Evolutionary conservation across 2,797 vertebrate species (phyloP).

Genomic region (Bucorvus abyssinicus): DNA sequence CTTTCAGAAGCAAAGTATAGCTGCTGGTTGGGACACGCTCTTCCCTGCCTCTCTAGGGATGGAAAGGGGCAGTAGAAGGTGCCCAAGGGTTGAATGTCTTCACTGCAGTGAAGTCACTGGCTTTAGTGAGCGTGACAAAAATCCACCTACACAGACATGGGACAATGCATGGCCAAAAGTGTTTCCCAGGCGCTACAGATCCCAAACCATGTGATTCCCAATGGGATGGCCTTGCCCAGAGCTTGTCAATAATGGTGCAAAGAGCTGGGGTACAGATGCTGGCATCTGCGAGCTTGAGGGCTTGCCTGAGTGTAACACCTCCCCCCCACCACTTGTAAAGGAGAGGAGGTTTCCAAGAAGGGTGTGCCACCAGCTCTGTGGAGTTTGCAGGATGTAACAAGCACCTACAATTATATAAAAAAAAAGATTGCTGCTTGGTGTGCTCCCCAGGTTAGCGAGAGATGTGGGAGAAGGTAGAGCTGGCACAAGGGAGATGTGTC

Average conservation of each 20-base stretch:
- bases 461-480: background rate
- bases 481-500: background rate
- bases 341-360: background rate
- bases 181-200: background rate
- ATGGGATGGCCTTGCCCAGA: background rate
- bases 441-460: background rate
- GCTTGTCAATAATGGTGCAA: background rate
- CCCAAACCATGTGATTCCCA: background rate
- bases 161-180: background rate
- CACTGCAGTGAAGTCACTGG: background rate
- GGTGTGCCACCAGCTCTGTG: background rate
- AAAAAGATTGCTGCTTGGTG: background rate
- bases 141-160: background rate
- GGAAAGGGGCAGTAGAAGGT: background rate
- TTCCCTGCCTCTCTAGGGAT: background rate
- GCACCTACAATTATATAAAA: background rate
- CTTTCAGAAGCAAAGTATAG: background rate
- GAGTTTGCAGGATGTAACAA: background rate
- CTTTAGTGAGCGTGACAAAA: background rate
- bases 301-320: background rate
- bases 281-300: background rate
- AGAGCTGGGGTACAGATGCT: background rate
- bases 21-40: background rate
- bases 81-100: background rate
- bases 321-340: background rate